Percentiles rank a stretch among this genome's conserved stretches.
These are phyloP conservation scores for Gastrophysa polygoni DNA, from an alignment of 2,888 invertebrate species.

Conservation along the genomic window DNA sequence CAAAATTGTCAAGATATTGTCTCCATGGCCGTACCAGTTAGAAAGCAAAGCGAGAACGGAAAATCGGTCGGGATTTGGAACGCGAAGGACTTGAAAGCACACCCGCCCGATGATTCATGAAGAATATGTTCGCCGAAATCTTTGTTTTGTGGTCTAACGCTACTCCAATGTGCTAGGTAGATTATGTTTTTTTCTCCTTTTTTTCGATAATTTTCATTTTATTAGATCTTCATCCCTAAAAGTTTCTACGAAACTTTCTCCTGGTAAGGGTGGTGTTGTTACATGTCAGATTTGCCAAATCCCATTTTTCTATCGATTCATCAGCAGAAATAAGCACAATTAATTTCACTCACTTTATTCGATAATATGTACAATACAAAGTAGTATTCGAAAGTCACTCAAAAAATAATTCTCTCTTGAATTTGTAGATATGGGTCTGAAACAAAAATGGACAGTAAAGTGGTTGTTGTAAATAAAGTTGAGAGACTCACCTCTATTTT, in stretches of 20 bases:
- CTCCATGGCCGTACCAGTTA: slow-evolving; percentile 20
- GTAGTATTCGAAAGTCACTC: too few species aligned
- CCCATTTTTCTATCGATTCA: too few species aligned
- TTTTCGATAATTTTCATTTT: not conserved
- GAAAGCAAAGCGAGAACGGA: slow-evolving; percentile 3
- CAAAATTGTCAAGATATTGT: slow-evolving; percentile 12
- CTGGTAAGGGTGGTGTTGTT: slow-evolving; percentile 6
- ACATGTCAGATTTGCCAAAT: not conserved
- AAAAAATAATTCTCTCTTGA: too few species aligned
- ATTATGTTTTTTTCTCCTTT: not conserved
- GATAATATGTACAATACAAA: too few species aligned
- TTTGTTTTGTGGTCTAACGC: too few species aligned
- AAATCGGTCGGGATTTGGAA: slow-evolving; percentile 14
- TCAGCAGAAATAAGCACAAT: too few species aligned
- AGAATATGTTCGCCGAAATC: too few species aligned
- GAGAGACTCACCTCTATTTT: too few species aligned
- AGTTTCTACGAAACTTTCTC: not conserved
- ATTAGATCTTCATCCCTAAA: not conserved
- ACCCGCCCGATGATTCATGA: slow-evolving; percentile 14
- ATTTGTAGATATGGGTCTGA: too few species aligned
- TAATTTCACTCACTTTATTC: too few species aligned
- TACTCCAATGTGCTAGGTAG: not conserved
- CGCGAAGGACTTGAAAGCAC: slow-evolving; percentile 21
- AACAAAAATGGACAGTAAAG: too few species aligned
- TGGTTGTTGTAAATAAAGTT: too few species aligned